Evolutionary conservation across 1,140 invertebrate species (phyloP).

Genomic region (Phthorimaea operculella): DNA sequence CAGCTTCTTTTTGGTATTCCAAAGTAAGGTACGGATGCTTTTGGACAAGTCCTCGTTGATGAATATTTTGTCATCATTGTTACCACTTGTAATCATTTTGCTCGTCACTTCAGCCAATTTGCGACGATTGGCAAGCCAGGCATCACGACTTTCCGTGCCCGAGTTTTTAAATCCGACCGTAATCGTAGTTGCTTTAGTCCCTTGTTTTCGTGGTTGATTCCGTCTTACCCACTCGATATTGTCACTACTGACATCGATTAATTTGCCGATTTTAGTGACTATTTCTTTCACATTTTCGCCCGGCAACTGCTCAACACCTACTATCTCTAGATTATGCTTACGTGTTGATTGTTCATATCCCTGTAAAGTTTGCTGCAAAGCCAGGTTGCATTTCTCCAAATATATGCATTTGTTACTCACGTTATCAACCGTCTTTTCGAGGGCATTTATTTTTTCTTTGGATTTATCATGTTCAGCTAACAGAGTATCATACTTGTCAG

Average conservation of each 20-base stretch:
- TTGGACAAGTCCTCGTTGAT: slow-evolving; percentile 4
- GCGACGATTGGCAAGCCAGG: slow-evolving; percentile 3
- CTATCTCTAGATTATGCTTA: slow-evolving; percentile 9
- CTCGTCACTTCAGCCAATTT: background rate
- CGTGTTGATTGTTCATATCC: slow-evolving; percentile 11
- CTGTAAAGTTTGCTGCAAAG: slow-evolving; percentile 13
- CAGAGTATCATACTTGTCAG: slow-evolving; percentile 15
- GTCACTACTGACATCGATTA: background rate
- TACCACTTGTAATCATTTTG: background rate
- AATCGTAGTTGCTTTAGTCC: slow-evolving; percentile 3
- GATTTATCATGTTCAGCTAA: slow-evolving; percentile 10
- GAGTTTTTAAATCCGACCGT: slow-evolving; percentile 2
- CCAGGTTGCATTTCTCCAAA: slow-evolving; percentile 15
- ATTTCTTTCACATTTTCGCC: slow-evolving; percentile 11
- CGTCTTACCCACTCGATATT: background rate
- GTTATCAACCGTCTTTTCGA: slow-evolving; percentile 5
- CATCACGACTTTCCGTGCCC: background rate
- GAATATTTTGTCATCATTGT: background rate
- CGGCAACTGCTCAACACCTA: slow-evolving; percentile 13
- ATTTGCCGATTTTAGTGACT: background rate
- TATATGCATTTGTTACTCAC: slow-evolving; percentile 12
- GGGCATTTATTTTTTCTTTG: slow-evolving; percentile 12
- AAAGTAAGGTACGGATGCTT: background rate
- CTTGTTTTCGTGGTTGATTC: background rate
- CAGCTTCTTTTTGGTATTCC: slow-evolving; percentile 7